A percentile compares a stretch with the other conserved stretches of the same genome.
These are phyloP conservation scores for Mormyrus iriodes DNA, from an alignment of 2,113 vertebrate genomes.

Conservation along the genomic window DNA sequence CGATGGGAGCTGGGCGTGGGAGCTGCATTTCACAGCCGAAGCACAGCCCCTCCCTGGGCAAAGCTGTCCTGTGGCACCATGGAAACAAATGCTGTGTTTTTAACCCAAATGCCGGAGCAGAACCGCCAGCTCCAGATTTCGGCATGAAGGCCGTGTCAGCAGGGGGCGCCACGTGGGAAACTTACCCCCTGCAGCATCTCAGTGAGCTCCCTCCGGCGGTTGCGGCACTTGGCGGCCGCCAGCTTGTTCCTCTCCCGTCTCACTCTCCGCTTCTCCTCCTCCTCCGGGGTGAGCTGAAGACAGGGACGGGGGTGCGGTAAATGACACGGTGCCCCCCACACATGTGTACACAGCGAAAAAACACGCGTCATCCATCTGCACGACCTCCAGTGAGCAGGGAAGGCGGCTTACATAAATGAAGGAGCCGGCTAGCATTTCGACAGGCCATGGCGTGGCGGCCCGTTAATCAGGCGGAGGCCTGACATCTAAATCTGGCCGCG, in stretches of 20 bases:
- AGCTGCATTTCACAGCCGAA: not conserved
- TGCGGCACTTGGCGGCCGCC: conserved; percentile 95
- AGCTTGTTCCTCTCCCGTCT: conserved; percentile 96
- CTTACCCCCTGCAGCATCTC: conserved; percentile 96
- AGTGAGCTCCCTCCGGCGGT: conserved; percentile 89
- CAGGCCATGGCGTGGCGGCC: not conserved
- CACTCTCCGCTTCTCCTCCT: conserved; percentile 94
- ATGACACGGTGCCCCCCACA: conserved; percentile 15
- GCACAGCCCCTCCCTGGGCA: too few relatives aligned
- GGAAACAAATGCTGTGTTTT: not conserved
- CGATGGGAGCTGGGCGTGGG: not conserved
- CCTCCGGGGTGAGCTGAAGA: conserved; percentile 87
- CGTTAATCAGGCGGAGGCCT: not conserved
- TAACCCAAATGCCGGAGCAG: not conserved
- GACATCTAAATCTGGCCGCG: not conserved
- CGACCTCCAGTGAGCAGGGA: not conserved
- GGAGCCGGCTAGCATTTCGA: not conserved
- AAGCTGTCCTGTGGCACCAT: not conserved
- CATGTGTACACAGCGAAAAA: not conserved
- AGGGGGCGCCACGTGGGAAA: conserved; percentile 30
- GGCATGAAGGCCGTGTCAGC: rapidly evolving
- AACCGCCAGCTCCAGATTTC: not conserved
- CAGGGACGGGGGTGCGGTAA: conserved; percentile 9
- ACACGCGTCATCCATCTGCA: not conserved
- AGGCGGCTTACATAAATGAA: not conserved